phyloP scores from a whole-genome alignment of 2,888 invertebrate species.

The Dyspetes luteomarginatus region DNA sequence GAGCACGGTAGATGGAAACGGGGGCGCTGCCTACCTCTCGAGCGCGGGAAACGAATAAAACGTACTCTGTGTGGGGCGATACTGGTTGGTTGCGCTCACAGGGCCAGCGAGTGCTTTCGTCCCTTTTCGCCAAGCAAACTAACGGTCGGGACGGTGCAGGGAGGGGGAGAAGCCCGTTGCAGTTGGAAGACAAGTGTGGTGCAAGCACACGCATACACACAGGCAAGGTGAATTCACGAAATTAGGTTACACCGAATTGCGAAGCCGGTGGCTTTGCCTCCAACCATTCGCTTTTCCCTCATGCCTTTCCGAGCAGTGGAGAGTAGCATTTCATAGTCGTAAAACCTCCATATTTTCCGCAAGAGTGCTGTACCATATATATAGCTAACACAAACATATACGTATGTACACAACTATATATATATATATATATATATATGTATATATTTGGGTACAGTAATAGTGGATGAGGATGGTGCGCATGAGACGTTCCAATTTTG shows the following conservation, averaged over 20 bases:
- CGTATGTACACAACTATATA: constrained; percentile 15
- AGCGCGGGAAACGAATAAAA: constrained; percentile 54
- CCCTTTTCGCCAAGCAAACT: constrained; percentile 24
- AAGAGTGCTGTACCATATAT: constrained; percentile 29
- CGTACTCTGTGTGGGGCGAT: constrained; percentile 39
- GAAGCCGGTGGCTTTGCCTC: constrained; percentile 62
- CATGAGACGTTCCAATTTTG: constrained; percentile 63
- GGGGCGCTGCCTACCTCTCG: constrained; percentile 54
- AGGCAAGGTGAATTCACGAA: constrained; percentile 53
- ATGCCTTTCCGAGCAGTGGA: constrained; percentile 7
- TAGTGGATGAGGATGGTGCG: constrained; percentile 29
- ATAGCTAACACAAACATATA: background rate
- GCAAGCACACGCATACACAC: no score
- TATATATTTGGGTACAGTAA: constrained; percentile 3
- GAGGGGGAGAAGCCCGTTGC: constrained; percentile 22
- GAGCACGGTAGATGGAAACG: constrained; percentile 25
- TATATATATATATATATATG: background rate
- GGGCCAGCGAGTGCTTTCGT: constrained; percentile 14
- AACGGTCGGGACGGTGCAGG: background rate
- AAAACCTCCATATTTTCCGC: constrained; percentile 64
- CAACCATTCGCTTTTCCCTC: background rate
- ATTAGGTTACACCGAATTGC: constrained; percentile 68
- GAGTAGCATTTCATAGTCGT: constrained; percentile 62
- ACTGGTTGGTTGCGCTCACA: constrained; percentile 23
- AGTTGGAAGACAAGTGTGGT: constrained; percentile 38